Base-by-base conservation (phyloP, 2,888 invertebrate species). In the Muscina levida region DNA sequence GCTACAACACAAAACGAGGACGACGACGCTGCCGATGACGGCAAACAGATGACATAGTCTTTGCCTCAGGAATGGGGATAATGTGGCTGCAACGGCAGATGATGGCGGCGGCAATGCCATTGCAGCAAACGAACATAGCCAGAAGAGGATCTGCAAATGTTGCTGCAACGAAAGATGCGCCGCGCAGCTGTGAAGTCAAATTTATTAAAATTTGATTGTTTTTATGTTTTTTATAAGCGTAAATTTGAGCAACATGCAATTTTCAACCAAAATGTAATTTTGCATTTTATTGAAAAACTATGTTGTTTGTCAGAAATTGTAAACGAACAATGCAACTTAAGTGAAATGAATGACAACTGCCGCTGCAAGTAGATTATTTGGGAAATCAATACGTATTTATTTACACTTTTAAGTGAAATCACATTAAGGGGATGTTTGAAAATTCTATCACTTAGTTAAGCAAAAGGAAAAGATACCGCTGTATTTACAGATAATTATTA, bases 161-260 rank as follows among this genome's bases (percentile, higher is more conserved):
- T 44, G 44, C 44, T 4, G 44, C 44, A 4, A 15, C 22, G 51
- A 51, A 51, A 2, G 72, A 72, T 8, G 56, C 65, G 57, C 51
- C 39, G 53, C 46, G 51, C 73, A 77, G 81, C 81, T 74, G 72
- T 42, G 22, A 77, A 81, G 74, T 72, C 72, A 81, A 81, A 77
- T 81, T 72, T 77, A 81, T 75, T 77, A 81, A 81, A 81, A 74
- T 81, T 81, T 81, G 72, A 81, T 77, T 77, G 72, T 72, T 75
- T 81, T 81, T 74, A 72, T 81, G 81, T 72, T 62, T 72, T 77
- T 77, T 75, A 31, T 68, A 77, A 81, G 74, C 81, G 77, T 81
- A 74, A 74, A 81, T 81, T 81, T 72, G 31, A 77, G 68, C 62
- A 77, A 77, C 74, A 77, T 81, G 74, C 67, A 77, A 74, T 77